These are phyloP conservation scores for Huso huso DNA, from an alignment of 2,797 vertebrate species.

Conservation along the genomic window DNA sequence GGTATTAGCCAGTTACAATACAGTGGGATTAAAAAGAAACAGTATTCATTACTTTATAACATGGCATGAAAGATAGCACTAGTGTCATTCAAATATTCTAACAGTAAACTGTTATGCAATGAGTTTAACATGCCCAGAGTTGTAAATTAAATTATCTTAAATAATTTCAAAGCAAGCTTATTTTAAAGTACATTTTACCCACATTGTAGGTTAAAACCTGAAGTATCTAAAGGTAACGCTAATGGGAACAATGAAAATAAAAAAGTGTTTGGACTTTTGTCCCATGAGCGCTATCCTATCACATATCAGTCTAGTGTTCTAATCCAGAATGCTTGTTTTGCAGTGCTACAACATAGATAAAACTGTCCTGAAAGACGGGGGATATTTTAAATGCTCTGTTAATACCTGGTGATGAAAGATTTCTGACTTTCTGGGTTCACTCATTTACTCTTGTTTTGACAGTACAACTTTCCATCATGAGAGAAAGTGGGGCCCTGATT, in stretches of 20 bases:
- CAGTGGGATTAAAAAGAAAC: too few species aligned
- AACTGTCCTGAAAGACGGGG: not conserved
- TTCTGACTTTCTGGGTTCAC: not conserved
- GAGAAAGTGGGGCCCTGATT: too few species aligned
- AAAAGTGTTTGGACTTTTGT: not conserved
- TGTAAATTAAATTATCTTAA: conserved; percentile 4
- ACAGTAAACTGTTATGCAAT: conserved; percentile 17
- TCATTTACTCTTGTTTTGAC: not conserved
- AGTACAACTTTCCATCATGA: not conserved
- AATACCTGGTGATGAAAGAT: not conserved
- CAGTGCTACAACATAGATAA: not conserved
- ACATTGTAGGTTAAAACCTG: not conserved
- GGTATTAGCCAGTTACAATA: conserved; percentile 7
- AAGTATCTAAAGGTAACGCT: not conserved
- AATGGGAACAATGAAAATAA: not conserved
- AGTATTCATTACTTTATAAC: too few species aligned
- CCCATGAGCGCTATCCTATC: not conserved
- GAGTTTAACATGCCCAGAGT: conserved; percentile 14
- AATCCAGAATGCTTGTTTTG: not conserved
- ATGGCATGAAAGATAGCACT: conserved; percentile 11
- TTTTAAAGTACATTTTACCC: too few species aligned
- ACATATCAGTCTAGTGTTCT: not conserved
- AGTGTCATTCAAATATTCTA: conserved; percentile 16
- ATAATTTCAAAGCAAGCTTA: conserved; percentile 3
- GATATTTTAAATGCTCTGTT: not conserved